Base-by-base conservation (phyloP, 2,113 vertebrate genomes). In the Epinephelus lanceolatus region DNA sequence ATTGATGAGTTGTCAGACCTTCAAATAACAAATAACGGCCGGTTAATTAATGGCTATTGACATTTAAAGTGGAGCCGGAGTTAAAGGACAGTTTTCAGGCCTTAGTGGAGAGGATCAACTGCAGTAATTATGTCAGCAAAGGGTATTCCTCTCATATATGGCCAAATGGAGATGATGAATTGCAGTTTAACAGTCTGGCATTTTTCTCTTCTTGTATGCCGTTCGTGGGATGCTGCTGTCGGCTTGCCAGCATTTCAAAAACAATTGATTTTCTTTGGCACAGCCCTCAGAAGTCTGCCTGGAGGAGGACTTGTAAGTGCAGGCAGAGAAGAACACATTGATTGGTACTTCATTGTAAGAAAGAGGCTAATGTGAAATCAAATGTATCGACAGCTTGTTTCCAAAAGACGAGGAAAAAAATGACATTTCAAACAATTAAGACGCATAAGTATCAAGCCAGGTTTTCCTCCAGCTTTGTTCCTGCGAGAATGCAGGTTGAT, bases 201-300 rank as follows among this genome's bases (percentile, higher is more conserved):
- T 87, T 88, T 85, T 83, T 66, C 74, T 81, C 30, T 40, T 71
- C 47, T 55, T 37, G 5, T 45, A 27, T 67, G 75, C 62, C 15
- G 69, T 88, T 69, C 7, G 76, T 83, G 66, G 83, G 80, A 71
- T 56, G 81, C 78, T 62, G 84, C 76, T 86, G 71, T 86, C 63
- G 45, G 57, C 73, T 78, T 62, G 87, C 88, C 88, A 90, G 84
- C 72, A 49, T 88, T 87, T 86, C 21, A 80, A 55, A 91, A 90
- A 90, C 87, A 86, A 93, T 90, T 91, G 90, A 93, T 92, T 93
- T 88, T 84, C 78, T 89, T 79, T 88, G 88, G 88, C 83, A 77
- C 62, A 62, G 75, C 69, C 68, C 65, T 81, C 72, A 86, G 83
- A 83, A 86, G 73, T 87, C 85, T 80, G 84, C 70, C 66, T 86